phyloP scores from a whole-genome alignment of 2,113 vertebrate genomes.

The Barnardius zonarius region DNA sequence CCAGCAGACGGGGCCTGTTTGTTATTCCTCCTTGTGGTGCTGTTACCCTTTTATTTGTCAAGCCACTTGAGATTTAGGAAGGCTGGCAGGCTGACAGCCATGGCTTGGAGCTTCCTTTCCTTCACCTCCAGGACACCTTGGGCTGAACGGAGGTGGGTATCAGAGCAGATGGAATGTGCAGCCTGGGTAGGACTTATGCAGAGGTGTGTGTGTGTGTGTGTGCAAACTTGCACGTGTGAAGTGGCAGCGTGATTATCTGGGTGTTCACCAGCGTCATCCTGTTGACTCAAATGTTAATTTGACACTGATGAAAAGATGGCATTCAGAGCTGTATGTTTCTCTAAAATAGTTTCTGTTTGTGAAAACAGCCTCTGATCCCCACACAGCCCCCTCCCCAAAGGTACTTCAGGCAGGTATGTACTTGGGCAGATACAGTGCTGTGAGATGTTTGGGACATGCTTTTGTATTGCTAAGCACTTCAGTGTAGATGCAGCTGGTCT shows the following conservation, averaged over 20 bases:
- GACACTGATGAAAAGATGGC: neutral
- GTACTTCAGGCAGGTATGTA: neutral
- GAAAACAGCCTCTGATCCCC: neutral
- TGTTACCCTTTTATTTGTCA: neutral
- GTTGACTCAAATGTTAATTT: neutral
- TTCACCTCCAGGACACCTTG: neutral
- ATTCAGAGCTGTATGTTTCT: neutral
- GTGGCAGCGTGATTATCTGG: neutral
- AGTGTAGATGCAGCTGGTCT: neutral
- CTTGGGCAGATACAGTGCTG: neutral
- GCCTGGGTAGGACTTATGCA: neutral
- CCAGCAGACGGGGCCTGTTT: neutral
- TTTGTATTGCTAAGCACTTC: neutral
- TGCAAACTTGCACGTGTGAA: rapidly evolving
- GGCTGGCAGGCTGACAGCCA: neutral
- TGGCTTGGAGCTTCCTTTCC: neutral
- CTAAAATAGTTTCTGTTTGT: neutral
- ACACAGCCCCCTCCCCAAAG: neutral
- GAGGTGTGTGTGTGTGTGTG: neutral
- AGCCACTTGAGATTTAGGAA: neutral
- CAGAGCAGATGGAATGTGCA: neutral
- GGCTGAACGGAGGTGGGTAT: neutral
- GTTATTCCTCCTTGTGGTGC: neutral
- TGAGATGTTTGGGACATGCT: neutral
- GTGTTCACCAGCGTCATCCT: rapidly evolving